Base-by-base conservation (phyloP, 1,140 invertebrate species). In the Pseudomyrmex cubaensis region DNA sequence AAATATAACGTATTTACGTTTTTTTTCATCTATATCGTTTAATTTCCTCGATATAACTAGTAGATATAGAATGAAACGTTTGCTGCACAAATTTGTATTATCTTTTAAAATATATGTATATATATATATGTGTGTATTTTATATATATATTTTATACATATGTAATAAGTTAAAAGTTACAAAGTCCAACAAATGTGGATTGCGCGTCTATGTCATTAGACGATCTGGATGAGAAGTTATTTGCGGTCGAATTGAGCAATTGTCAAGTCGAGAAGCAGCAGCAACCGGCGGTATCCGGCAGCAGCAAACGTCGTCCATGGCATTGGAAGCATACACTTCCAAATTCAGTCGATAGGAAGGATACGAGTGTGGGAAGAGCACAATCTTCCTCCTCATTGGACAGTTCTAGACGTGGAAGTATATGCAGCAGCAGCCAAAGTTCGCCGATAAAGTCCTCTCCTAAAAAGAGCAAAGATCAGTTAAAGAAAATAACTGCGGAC, bases 221-320 rank as follows among this genome's bases (percentile, higher is more conserved):
- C 92, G 94, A 95, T 88, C 93, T 94, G 90, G 94, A 94, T 83
- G 93, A 91, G 89, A 91, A 91, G 86, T 91, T 94, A 84, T 94
- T 94, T 85, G 93, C 83, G 75, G 87, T 85, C 46, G 94, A 94
- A 73, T 72, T 82, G 62, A 91, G 91, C 83, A 90, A 85, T 84
- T 86, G 83, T 63, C 87, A 91, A 84, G 57, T 64, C 59, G 90
- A 92, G 52, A 90, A 86, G 48, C 86, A 88, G 72, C 89, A 82
- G 59, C 83, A 83, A 56, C 56, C 83, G 72, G 59, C 90, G 44
- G 67, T 86, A 57, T 67, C 90, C 8, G 82, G 80, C 25, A 87
- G 73, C 44, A 72, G 56, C 22, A 93, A 92, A 73, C 91, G 92
- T 52, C 92, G 93, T 15, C 90, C 89, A 20, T 94, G 93, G 93